phyloP scores from a whole-genome alignment of 1,140 invertebrate genomes.

The Nasonia longicornis region DNA sequence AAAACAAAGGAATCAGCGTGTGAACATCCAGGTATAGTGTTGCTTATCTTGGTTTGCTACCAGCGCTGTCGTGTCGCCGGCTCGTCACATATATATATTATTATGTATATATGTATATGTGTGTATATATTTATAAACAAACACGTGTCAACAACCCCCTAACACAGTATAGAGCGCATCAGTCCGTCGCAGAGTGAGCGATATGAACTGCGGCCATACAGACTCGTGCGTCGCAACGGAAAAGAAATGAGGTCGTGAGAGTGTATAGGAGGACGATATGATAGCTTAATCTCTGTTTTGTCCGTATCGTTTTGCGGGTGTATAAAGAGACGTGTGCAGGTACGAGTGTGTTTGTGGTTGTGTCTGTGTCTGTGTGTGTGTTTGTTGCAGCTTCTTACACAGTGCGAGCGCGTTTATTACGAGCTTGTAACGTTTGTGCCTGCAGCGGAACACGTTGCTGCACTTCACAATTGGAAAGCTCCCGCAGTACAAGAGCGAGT shows the following conservation, averaged over 20 bases:
- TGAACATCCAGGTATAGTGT: slow-evolving; percentile 22
- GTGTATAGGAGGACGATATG: background rate
- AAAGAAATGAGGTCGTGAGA: background rate
- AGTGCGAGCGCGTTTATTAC: slow-evolving; percentile 8
- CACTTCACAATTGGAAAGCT: slow-evolving; percentile 32
- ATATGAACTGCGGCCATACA: background rate
- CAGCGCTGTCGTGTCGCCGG: background rate
- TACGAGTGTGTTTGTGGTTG: background rate
- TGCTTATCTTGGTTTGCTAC: background rate
- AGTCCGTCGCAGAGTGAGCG: background rate
- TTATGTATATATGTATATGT: background rate
- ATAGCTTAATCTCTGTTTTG: slow-evolving; percentile 8
- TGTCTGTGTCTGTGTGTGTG: background rate
- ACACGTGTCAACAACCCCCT: background rate
- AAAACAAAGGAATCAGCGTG: slow-evolving; percentile 29
- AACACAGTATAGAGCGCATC: background rate
- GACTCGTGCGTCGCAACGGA: background rate
- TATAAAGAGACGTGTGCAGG: background rate
- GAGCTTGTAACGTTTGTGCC: background rate
- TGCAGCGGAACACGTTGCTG: slow-evolving; percentile 5
- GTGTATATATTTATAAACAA: slow-evolving; percentile 12
- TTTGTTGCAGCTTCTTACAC: background rate
- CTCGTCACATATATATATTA: background rate
- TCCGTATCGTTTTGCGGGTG: background rate
- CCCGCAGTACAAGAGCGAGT: background rate